Percentiles rank a stretch among this genome's conserved stretches.
Conservation (phyloP, 2,888 invertebrate species). For the Chrysina gloriosa region DNA sequence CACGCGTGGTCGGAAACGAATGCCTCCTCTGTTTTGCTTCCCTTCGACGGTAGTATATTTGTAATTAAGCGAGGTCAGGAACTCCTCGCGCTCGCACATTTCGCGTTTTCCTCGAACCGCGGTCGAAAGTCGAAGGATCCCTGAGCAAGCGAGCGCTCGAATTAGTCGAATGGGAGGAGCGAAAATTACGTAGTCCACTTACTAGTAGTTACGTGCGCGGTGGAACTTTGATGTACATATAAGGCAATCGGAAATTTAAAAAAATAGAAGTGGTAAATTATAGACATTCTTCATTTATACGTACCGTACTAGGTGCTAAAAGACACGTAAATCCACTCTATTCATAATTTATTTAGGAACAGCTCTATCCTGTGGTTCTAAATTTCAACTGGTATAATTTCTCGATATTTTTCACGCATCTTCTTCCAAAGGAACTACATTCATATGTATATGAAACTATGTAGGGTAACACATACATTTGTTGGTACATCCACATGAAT, state of each 20-base stretch:
- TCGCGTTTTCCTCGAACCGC: slow-evolving; percentile 7
- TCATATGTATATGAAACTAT: too few relatives aligned
- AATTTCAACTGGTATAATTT: too few relatives aligned
- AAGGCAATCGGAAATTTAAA: slow-evolving; percentile 25
- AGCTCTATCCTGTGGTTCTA: background rate
- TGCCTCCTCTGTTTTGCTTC: slow-evolving; percentile 33
- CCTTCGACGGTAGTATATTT: slow-evolving; percentile 28
- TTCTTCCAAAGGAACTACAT: too few relatives aligned
- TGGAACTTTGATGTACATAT: slow-evolving; percentile 28
- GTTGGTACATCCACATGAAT: background rate
- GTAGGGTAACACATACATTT: too few relatives aligned
- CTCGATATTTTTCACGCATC: too few relatives aligned
- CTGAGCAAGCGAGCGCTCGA: slow-evolving; percentile 8
- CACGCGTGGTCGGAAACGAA: slow-evolving; percentile 33
- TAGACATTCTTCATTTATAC: slow-evolving; percentile 13
- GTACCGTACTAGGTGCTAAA: background rate
- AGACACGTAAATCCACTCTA: too few relatives aligned
- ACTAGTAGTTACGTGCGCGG: slow-evolving; percentile 16
- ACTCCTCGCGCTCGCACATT: background rate
- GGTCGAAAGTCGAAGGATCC: slow-evolving; percentile 9
- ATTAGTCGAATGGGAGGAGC: slow-evolving; percentile 32
- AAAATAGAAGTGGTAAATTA: slow-evolving; percentile 28
- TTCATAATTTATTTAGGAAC: too few relatives aligned
- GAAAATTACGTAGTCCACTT: slow-evolving; percentile 34
- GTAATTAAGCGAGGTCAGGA: slow-evolving; percentile 38